A percentile compares a stretch with the other conserved stretches of the same genome.
These are phyloP conservation scores for Epistrophella euchroma DNA, from an alignment of 2,888 invertebrate genomes.

Conservation along the genomic window DNA sequence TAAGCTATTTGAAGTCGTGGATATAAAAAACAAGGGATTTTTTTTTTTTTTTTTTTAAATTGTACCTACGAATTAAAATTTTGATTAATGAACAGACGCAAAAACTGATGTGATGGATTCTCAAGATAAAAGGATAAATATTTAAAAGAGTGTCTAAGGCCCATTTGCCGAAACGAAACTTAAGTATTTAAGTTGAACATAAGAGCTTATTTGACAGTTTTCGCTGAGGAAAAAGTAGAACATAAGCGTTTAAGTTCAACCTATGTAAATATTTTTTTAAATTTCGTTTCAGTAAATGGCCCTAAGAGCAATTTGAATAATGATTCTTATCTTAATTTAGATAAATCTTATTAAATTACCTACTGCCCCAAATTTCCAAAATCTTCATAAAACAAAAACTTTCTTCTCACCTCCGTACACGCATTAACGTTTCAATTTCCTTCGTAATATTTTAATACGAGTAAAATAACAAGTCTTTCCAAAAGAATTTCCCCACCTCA, in stretches of 20 bases:
- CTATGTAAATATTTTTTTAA: too few relatives aligned
- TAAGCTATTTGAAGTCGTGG: too few relatives aligned
- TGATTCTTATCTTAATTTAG: background rate
- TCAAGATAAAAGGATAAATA: background rate
- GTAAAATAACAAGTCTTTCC: background rate
- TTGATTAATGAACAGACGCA: too few relatives aligned
- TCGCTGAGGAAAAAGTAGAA: too few relatives aligned
- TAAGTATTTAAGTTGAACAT: too few relatives aligned
- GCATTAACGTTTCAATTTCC: conserved; percentile 23
- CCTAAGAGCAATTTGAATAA: background rate
- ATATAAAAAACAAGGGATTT: too few relatives aligned
- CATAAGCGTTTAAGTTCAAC: too few relatives aligned
- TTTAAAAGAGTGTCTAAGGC: background rate
- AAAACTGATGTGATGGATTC: background rate
- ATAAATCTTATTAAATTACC: background rate
- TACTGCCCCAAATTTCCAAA: background rate
- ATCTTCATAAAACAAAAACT: background rate
- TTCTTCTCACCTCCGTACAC: background rate
- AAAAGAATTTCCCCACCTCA: background rate
- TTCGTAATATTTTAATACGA: background rate
- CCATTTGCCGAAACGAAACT: too few relatives aligned
- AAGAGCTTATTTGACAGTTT: too few relatives aligned
- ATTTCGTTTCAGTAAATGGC: too few relatives aligned
- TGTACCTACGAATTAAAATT: too few relatives aligned
- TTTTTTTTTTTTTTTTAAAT: too few relatives aligned